Base-by-base conservation (phyloP, 1,140 invertebrate species). In the Bombus waltoni region DNA sequence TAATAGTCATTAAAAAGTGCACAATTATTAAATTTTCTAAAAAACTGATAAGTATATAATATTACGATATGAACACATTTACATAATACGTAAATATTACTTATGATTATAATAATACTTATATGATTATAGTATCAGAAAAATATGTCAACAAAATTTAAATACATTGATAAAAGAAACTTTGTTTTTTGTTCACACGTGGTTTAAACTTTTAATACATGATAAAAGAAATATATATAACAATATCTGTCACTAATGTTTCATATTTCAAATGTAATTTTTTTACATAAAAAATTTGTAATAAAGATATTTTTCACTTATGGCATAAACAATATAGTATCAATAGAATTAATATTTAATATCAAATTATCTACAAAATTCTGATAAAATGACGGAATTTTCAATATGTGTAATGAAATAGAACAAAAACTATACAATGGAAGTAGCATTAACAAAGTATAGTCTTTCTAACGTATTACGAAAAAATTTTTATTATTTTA, bases 31-130 rank as follows among this genome's bases (percentile, higher is more conserved):
- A 81, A 72, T 28, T 42, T 15, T 81, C 68, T 72, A 81, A 1
- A 1, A 59, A 81, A 72, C 47, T 59, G 38, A 81, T 72, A 32
- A 53, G n/a, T 81, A 59, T 53, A n/a, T 71, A 81, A 71, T 44
- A 66, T 53, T 68, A 38, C 1, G 42, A 25, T 42, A 68, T 81
- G 68, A 81, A 72, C 79, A 81, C 79, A 81, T 72, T 81, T 57
- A 59, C 47, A 59, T 42, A 74, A 47, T 47, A 74, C 22, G 9
- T 47, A 53, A 74, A 74, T 25, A 74, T 32, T 74, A 44, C n/a
- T 75, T 75, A 75, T 11, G 3, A 22, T 65, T n/a, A 65, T 15
- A 65, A 65, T 32, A 65, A 65, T 32, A 28, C 10, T 44, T 59
- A 8, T 42, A 65, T 35, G 42, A 47, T 25, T 68, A 32, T 40